These are phyloP conservation scores for Pterocles gutturalis DNA, from an alignment of 2,113 vertebrate species.

Conservation along the genomic window DNA sequence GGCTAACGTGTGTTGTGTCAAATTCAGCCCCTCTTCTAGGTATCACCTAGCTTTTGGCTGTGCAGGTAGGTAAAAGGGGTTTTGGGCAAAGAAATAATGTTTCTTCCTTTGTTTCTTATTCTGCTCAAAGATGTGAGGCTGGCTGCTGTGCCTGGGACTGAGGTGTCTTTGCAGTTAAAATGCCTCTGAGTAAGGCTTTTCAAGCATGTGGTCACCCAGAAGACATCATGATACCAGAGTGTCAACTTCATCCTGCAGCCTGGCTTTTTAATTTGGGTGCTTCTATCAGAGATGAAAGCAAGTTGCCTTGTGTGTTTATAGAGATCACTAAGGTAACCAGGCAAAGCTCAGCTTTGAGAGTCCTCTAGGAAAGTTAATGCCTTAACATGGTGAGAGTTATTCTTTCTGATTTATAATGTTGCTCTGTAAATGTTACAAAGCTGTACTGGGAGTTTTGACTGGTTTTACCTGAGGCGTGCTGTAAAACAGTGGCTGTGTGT, in stretches of 20 bases:
- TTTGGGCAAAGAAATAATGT: not conserved
- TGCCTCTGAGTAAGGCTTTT: not conserved
- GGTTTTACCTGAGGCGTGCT: not conserved
- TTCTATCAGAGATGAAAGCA: not conserved
- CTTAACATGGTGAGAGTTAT: not conserved
- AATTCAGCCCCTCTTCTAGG: constrained; percentile 96
- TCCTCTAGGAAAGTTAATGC: not conserved
- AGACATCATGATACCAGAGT: not conserved
- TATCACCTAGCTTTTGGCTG: constrained; percentile 98
- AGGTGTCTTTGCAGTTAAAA: not conserved
- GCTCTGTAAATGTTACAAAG: not conserved
- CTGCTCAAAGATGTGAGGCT: not conserved
- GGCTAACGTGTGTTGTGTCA: constrained; percentile 98
- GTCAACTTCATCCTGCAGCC: not conserved
- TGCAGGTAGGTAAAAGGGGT: constrained; percentile 85
- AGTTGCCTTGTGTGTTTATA: not conserved
- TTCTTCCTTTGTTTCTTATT: not conserved
- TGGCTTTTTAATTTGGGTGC: not conserved
- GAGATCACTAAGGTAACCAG: not conserved
- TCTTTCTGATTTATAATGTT: not conserved
- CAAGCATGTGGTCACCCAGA: not conserved
- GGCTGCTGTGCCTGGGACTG: not conserved
- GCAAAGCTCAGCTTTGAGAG: not conserved
- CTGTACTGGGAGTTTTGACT: not conserved
- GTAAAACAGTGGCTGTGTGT: not conserved